These are phyloP conservation scores for Calameuta filiformis DNA, from an alignment of 2,888 invertebrate species.

Conservation along the genomic window DNA sequence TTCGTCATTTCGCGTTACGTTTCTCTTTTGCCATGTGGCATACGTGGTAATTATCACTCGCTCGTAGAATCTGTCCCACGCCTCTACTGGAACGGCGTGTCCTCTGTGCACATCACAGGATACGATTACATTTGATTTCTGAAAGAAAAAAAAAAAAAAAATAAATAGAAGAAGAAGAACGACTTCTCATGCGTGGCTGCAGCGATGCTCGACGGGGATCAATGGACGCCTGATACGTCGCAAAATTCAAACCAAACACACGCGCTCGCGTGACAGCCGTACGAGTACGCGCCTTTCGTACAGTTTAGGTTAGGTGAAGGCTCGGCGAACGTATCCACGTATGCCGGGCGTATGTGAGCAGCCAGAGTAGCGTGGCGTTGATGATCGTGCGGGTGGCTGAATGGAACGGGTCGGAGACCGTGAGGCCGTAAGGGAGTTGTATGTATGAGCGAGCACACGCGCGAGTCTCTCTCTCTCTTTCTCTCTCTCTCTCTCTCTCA, in stretches of 20 bases:
- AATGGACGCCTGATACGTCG: neutral
- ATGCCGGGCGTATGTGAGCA: neutral
- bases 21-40: neutral
- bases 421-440: neutral
- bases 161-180: neutral
- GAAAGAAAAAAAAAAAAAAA: neutral
- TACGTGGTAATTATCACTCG: neutral
- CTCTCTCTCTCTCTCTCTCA: too few relatives aligned
- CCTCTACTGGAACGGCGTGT: neutral
- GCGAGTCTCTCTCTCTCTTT: neutral
- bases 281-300: constrained; percentile 1
- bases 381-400: constrained; percentile 10
- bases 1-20: neutral
- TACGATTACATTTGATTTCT: neutral
- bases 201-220: neutral
- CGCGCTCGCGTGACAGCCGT: neutral
- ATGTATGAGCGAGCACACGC: neutral
- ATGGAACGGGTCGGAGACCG: constrained; percentile 5
- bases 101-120: too few relatives aligned
- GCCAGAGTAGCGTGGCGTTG: constrained; percentile 1
- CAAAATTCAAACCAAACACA: neutral
- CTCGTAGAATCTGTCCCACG: neutral
- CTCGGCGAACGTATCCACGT: neutral
- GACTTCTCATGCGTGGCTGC: neutral
- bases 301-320: neutral